Base-by-base conservation (phyloP, 1,140 invertebrate genomes). In the Aplysia californica region DNA sequence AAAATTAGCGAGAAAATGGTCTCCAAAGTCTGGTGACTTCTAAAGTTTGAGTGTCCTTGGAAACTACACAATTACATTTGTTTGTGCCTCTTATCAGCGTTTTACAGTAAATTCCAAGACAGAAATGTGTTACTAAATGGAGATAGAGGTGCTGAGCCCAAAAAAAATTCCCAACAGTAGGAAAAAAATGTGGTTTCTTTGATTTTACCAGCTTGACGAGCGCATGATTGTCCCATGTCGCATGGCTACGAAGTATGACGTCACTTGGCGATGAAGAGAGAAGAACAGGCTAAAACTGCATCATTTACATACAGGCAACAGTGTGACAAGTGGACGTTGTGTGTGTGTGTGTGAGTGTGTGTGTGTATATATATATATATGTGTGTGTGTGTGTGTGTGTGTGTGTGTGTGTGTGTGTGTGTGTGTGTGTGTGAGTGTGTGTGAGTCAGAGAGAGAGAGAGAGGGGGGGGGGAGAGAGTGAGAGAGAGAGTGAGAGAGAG, bases 101-200 rank as follows among this genome's bases (percentile, higher is more conserved):
- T 50, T 50, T 65, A 31, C 26, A 61, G 29, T 61, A 5, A 26
- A 58, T 15, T n/a, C 15, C 44, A 50, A 15, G 15, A 50, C 44
- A 15, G 44, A 50, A n/a, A n/a, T n/a, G n/a, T n/a, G n/a, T n/a
- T n/a, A n/a, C n/a, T n/a, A n/a, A n/a, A n/a, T n/a, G n/a, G 15
- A 50, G 38, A 29, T 61, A 68, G 38, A 75, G 66, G 61, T 75
- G 64, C 23, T 33, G 39, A 29, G 4, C 33, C 6, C 20, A n/a
- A 33, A 50, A 15, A 10, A 33, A 5, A 50, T 20, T 39, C 31
- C 65, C 26, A n/a, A n/a, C n/a, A n/a, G n/a, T n/a, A n/a, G n/a
- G n/a, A n/a, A n/a, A n/a, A n/a, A n/a, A n/a, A n/a, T n/a, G n/a
- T n/a, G n/a, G n/a, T n/a, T n/a, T n/a, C n/a, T n/a, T n/a, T n/a